phyloP scores from a whole-genome alignment of 2,888 invertebrate genomes.

The Metallyticus violacea region DNA sequence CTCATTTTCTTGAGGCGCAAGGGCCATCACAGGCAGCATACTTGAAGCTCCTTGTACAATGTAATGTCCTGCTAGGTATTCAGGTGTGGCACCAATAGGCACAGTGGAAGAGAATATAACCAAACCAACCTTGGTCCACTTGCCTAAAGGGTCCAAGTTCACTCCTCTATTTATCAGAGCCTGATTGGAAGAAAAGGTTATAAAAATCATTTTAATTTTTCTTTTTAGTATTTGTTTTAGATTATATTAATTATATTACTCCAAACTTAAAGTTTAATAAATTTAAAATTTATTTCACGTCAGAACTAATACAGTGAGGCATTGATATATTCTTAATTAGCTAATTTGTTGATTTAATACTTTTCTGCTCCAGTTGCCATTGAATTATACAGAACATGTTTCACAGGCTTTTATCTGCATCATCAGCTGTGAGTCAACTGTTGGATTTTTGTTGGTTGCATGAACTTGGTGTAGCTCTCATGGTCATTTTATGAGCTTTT shows the following conservation, averaged over 20 bases:
- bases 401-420: too few species aligned
- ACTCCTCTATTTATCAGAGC: slow-evolving; percentile 94
- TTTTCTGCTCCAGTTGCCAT: too few species aligned
- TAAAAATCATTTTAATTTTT: slow-evolving; percentile 19
- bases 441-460: too few species aligned
- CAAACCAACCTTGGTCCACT: slow-evolving; percentile 98
- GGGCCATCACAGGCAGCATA: slow-evolving; percentile 94
- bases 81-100: slow-evolving; percentile 96
- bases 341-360: too few species aligned
- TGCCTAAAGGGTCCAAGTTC: slow-evolving; percentile 95
- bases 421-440: too few species aligned
- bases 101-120: slow-evolving; percentile 95
- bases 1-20: slow-evolving; percentile 95
- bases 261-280: background rate
- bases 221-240: background rate
- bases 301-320: too few species aligned
- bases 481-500: too few species aligned
- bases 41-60: slow-evolving; percentile 92
- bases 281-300: too few species aligned
- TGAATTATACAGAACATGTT: too few species aligned
- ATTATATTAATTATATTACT: background rate
- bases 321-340: too few species aligned
- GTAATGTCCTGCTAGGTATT: slow-evolving; percentile 97
- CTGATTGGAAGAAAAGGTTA: slow-evolving; percentile 40
- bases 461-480: too few species aligned